Evolutionary conservation across 2,797 vertebrate species (phyloP).

Genomic region (Cossypha heuglini): DNA sequence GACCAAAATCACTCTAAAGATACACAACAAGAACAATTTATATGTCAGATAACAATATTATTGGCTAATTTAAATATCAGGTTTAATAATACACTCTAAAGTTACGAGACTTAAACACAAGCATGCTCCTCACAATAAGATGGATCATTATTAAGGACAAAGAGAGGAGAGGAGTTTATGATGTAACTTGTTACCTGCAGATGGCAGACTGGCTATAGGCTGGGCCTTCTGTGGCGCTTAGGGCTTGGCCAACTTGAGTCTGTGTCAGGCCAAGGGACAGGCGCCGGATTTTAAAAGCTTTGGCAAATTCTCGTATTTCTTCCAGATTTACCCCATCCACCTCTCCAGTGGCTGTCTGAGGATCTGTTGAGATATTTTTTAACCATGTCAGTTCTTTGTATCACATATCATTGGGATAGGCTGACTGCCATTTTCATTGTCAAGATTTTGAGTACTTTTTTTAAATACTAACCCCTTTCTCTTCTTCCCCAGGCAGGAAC

Average conservation of each 20-base stretch:
- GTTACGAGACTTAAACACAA: neutral
- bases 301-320: constrained; percentile 99
- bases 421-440: neutral
- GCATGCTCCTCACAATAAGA: neutral
- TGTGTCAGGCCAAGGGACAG: constrained; percentile 98
- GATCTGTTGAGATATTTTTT: constrained; percentile 84
- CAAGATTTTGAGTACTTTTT: neutral
- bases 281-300: constrained; percentile 99
- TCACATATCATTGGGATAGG: neutral
- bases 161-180: constrained; percentile 37
- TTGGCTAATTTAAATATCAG: neutral
- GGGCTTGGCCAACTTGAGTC: constrained; percentile 98
- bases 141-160: neutral
- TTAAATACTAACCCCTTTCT: neutral
- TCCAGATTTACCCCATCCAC: constrained; percentile 99
- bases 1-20: neutral
- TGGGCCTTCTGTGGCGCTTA: constrained; percentile 95
- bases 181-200: constrained; percentile 90
- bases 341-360: constrained; percentile 93
- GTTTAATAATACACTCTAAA: neutral
- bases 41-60: neutral
- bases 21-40: neutral
- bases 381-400: constrained; percentile 41
- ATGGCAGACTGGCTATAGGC: constrained; percentile 99
- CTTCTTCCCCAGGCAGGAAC: neutral